phyloP scores from a whole-genome alignment of 1,140 invertebrate species.

The Orussus abietinus region DNA sequence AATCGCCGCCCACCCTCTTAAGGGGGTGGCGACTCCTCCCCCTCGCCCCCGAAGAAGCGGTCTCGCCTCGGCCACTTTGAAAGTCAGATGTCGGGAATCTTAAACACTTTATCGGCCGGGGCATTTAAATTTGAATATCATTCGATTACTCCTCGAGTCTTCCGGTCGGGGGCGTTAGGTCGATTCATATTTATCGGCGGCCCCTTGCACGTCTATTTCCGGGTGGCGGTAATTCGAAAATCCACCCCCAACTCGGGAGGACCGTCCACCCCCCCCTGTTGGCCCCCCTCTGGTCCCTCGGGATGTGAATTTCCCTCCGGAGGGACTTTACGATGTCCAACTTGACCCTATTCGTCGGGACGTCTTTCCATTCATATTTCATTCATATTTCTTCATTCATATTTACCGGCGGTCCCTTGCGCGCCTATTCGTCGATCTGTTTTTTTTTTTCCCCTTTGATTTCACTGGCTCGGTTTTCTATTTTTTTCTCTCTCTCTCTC shows the following conservation, averaged over 20 bases:
- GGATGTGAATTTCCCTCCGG: no score
- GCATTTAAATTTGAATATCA: conserved; percentile 46
- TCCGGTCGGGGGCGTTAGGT: not conserved
- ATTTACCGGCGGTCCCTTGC: not conserved
- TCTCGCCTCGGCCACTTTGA: conserved; percentile 36
- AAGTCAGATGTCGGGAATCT: conserved; percentile 45
- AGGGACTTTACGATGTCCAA: no score
- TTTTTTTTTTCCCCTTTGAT: conserved; percentile 11
- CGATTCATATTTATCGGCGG: not conserved
- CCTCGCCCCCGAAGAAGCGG: no score
- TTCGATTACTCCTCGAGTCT: conserved; percentile 39
- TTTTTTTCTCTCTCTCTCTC: conserved; percentile 5
- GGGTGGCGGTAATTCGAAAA: no score
- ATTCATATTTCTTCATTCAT: no score
- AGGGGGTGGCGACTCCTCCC: no score
- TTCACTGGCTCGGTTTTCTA: conserved; percentile 10
- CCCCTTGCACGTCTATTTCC: not conserved
- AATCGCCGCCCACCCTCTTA: no score
- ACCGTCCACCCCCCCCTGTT: no score
- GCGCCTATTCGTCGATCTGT: conserved; percentile 3
- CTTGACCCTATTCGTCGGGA: not conserved
- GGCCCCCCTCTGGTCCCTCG: no score
- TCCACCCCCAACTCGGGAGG: no score
- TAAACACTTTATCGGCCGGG: conserved; percentile 40
- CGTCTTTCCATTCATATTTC: no score